These are phyloP conservation scores for Beris morrisii DNA, from an alignment of 2,888 invertebrate genomes.

Conservation along the genomic window DNA sequence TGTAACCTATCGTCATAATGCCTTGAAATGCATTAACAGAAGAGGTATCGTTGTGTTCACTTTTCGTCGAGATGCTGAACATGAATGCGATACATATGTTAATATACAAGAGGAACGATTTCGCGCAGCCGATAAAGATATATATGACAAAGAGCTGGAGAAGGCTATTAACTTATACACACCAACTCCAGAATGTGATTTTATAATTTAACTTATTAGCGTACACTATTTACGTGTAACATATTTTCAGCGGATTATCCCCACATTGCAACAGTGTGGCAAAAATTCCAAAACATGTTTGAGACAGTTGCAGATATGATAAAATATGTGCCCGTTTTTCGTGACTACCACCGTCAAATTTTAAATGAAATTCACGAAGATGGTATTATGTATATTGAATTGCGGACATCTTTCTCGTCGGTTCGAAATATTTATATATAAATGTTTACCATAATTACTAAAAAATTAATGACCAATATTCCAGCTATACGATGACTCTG, in stretches of 20 bases:
- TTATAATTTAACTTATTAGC: conserved; percentile 42
- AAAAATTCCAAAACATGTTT: conserved; percentile 59
- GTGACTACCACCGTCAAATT: conserved; percentile 60
- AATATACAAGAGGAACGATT: conserved; percentile 50
- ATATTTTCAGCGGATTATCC: conserved; percentile 48
- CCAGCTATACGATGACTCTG: conserved; percentile 61
- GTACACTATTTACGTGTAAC: conserved; percentile 45
- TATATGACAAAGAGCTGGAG: conserved; percentile 61
- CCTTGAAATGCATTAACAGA: conserved; percentile 51
- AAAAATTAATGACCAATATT: conserved; percentile 3
- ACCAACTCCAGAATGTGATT: conserved; percentile 55
- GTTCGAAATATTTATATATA: background rate
- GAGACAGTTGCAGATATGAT: conserved; percentile 56
- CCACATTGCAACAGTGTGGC: conserved; percentile 58
- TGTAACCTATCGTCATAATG: conserved; percentile 57
- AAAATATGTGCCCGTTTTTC: conserved; percentile 60
- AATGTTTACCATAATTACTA: background rate
- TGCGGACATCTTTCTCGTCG: conserved; percentile 54
- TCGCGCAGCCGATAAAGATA: conserved; percentile 51
- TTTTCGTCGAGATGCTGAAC: conserved; percentile 42
- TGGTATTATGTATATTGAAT: conserved; percentile 65
- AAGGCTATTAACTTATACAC: conserved; percentile 63
- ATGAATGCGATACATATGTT: conserved; percentile 46
- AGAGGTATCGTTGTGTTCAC: conserved; percentile 52
- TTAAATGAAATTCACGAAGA: conserved; percentile 63